phyloP scores from a whole-genome alignment of 2,113 vertebrate species.

The Scopus umbretta region DNA sequence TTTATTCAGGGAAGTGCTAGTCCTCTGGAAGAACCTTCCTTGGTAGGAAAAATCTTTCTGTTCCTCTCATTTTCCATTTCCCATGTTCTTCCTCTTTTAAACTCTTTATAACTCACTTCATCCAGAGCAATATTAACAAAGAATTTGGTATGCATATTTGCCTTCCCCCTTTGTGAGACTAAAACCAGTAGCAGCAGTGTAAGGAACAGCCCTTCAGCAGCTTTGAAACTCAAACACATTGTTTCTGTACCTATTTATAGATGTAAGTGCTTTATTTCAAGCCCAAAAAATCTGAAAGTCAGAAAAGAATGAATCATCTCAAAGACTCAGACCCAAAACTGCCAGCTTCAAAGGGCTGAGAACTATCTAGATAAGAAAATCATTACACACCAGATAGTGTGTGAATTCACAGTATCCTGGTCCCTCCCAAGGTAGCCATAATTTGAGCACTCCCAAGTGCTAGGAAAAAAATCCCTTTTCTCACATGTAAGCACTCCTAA shows the following conservation, averaged over 20 bases:
- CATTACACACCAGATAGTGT: background rate
- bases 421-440: background rate
- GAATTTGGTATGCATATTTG: background rate
- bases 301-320: background rate
- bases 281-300: background rate
- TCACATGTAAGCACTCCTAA: background rate
- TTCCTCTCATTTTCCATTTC: background rate
- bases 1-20: background rate
- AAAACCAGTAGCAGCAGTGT: background rate
- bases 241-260: background rate
- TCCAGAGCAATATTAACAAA: background rate
- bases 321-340: background rate
- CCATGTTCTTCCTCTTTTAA: background rate
- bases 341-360: background rate
- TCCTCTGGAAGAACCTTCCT: background rate
- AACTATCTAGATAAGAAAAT: background rate
- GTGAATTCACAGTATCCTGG: background rate
- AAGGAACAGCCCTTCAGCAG: background rate
- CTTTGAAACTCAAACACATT: background rate
- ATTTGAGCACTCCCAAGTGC: background rate
- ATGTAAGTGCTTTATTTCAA: background rate
- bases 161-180: background rate
- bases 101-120: background rate
- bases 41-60: background rate
- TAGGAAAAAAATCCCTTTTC: background rate